Evolutionary conservation across 2,797 vertebrate species (phyloP).

Genomic region (Varecia variegata): DNA sequence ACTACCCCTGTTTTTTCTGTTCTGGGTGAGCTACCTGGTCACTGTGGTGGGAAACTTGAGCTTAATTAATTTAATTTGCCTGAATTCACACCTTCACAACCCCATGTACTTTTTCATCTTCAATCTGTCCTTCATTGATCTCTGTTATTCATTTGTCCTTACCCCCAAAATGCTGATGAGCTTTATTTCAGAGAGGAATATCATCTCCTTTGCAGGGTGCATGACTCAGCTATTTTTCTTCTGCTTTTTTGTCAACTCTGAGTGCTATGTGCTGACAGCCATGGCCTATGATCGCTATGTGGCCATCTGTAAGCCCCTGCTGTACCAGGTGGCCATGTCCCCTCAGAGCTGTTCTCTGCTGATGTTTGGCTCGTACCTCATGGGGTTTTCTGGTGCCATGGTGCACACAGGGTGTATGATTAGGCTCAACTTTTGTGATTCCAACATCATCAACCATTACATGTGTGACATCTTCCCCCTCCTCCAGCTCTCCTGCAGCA

Average conservation of each 20-base stretch:
- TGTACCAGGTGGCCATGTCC: background rate
- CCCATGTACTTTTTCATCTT: constrained; percentile 16
- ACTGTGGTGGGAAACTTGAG: background rate
- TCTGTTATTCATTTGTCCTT: background rate
- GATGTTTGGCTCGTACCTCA: background rate
- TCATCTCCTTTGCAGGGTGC: constrained; percentile 11
- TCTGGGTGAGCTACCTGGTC: background rate
- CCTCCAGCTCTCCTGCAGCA: constrained; percentile 36
- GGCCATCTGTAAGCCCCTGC: constrained; percentile 41
- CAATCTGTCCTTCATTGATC: background rate
- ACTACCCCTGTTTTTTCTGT: background rate
- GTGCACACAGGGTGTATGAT: background rate
- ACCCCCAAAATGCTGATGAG: background rate
- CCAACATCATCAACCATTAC: constrained; percentile 8
- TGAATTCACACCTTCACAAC: background rate
- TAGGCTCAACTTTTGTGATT: constrained; percentile 16
- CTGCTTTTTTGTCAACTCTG: background rate
- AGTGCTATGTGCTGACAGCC: constrained; percentile 35
- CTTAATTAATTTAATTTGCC: background rate
- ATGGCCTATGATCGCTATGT: constrained; percentile 28
- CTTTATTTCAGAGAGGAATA: background rate
- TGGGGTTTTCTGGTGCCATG: background rate
- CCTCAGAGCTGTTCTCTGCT: background rate
- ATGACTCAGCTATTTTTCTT: constrained; percentile 36
- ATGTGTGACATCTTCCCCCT: constrained; percentile 38